phyloP scores from a whole-genome alignment of 2,888 invertebrate genomes.

The Merodon equestris region DNA sequence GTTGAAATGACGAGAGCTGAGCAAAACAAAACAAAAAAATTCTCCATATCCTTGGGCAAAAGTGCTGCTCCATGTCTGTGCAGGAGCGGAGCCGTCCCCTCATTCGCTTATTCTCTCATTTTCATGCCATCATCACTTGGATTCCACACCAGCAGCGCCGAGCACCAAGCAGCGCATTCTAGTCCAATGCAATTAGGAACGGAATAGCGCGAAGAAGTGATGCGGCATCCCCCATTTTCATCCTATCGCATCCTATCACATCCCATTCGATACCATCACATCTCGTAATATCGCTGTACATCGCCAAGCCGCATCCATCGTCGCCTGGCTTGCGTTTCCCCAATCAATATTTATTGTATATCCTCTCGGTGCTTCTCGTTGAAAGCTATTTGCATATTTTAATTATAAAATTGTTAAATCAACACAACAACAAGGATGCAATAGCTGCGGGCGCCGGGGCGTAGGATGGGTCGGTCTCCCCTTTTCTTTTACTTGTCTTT shows the following conservation, averaged over 20 bases:
- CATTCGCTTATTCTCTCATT: constrained; percentile 11
- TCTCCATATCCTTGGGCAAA: constrained; percentile 25
- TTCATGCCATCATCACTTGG: constrained; percentile 32
- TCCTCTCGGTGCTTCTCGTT: constrained; percentile 48
- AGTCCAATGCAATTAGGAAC: constrained; percentile 60
- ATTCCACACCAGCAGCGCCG: constrained; percentile 22
- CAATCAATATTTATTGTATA: constrained; percentile 49
- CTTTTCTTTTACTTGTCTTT: not conserved
- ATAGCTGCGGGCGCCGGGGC: constrained; percentile 36
- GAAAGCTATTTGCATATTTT: constrained; percentile 67
- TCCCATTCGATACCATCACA: too few species aligned
- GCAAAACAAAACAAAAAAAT: constrained; percentile 8
- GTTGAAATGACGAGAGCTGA: constrained; percentile 49
- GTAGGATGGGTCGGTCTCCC: constrained; percentile 8
- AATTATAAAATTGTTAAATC: constrained; percentile 69
- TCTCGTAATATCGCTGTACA: too few species aligned
- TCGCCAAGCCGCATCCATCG: constrained; percentile 1
- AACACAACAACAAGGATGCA: constrained; percentile 65
- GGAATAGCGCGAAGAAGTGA: constrained; percentile 3
- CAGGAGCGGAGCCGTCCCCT: constrained; percentile 8
- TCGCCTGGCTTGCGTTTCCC: constrained; percentile 11
- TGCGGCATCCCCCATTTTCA: too few species aligned
- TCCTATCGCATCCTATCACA: too few species aligned
- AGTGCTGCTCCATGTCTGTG: constrained; percentile 1
- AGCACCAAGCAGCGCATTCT: constrained; percentile 40